phyloP scores from a whole-genome alignment of 2,797 vertebrate species.

The Menidia menidia region DNA sequence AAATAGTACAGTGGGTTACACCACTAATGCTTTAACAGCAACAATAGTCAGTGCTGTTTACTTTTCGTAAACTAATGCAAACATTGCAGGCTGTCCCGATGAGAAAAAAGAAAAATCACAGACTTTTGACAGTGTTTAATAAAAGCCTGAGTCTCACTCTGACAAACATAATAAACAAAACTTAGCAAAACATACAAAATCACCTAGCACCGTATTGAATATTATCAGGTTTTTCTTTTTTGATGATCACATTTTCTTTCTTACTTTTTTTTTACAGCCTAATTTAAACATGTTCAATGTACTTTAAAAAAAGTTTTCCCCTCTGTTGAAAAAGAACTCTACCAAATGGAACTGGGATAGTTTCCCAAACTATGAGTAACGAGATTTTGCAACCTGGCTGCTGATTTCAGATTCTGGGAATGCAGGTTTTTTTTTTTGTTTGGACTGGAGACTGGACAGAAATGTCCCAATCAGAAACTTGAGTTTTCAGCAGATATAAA shows the following conservation, averaged over 20 bases:
- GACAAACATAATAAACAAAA: background rate
- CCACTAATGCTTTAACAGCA: background rate
- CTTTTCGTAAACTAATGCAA: slow-evolving; percentile 25
- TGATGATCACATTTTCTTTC: no score
- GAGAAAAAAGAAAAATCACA: slow-evolving; percentile 10
- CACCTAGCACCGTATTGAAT: no score
- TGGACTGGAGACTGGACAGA: background rate
- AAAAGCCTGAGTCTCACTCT: slow-evolving; percentile 3
- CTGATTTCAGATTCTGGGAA: slow-evolving; percentile 35
- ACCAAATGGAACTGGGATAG: background rate
- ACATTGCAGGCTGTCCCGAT: background rate
- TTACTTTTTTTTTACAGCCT: no score
- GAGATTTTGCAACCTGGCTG: background rate
- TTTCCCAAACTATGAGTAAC: background rate
- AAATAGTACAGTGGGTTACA: slow-evolving; percentile 7
- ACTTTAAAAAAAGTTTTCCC: background rate
- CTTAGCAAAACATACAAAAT: background rate
- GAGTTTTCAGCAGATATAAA: slow-evolving; percentile 47
- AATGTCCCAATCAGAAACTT: slow-evolving; percentile 15
- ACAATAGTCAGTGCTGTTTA: slow-evolving; percentile 10
- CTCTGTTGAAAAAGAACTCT: background rate
- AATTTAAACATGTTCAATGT: background rate
- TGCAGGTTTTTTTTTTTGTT: background rate
- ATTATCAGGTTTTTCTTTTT: no score
- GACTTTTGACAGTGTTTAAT: slow-evolving; percentile 3